These are phyloP conservation scores for Amblyopsis hoosieri DNA, from an alignment of 2,797 vertebrate genomes.

Conservation along the genomic window DNA sequence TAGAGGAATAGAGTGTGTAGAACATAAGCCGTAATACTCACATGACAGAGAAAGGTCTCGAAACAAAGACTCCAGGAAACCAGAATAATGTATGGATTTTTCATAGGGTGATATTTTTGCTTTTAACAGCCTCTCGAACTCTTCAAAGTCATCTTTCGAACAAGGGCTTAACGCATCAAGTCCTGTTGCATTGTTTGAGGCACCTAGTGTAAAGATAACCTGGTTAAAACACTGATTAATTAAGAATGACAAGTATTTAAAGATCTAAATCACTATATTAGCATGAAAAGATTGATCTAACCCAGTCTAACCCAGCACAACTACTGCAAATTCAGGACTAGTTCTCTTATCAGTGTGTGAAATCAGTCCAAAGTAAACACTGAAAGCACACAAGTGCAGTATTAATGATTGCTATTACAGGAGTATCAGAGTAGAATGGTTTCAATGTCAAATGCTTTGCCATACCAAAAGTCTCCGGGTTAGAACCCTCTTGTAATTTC, in stretches of 20 bases:
- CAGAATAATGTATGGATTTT: conserved; percentile 84
- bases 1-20: not conserved
- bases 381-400: not conserved
- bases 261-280: not conserved
- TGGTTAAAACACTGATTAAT: not conserved
- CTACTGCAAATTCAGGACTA: not conserved
- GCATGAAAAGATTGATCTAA: too few relatives aligned
- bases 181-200: conserved; percentile 78
- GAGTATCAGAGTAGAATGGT: not conserved
- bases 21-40: conserved; percentile 32
- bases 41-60: conserved; percentile 86
- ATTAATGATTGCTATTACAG: not conserved
- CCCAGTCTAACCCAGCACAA: not conserved
- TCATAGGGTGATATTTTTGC: conserved; percentile 88
- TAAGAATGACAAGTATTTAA: not conserved
- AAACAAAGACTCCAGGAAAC: conserved; percentile 85
- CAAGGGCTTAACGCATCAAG: conserved; percentile 88
- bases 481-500: conserved; percentile 85
- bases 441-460: not conserved
- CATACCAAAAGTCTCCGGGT: conserved; percentile 88
- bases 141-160: conserved; percentile 88
- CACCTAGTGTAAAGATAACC: conserved; percentile 59
- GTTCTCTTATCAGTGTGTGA: not conserved
- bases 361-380: not conserved
- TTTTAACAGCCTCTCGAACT: conserved; percentile 87